Conservation (phyloP, 1,140 invertebrate genomes). For the Drosophila rufa region DNA sequence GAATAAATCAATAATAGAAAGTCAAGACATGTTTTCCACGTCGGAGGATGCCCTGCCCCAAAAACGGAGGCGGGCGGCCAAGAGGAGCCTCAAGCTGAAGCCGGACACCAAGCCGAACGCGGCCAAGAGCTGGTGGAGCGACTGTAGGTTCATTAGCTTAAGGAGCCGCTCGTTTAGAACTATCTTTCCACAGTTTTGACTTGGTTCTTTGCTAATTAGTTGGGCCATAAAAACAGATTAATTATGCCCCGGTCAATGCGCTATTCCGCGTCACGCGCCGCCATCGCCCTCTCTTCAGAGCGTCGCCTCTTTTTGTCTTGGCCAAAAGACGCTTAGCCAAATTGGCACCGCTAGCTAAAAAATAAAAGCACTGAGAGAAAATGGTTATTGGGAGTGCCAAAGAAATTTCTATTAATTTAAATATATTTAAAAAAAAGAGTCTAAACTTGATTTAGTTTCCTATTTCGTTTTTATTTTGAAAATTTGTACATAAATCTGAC, state of each 20-base stretch:
- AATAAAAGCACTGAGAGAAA: slow-evolving; percentile 19
- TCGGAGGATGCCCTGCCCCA: slow-evolving; percentile 56
- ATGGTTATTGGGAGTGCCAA: slow-evolving; percentile 3
- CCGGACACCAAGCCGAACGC: slow-evolving; percentile 35
- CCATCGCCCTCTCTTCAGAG: slow-evolving; percentile 4
- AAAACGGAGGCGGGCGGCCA: slow-evolving; percentile 39
- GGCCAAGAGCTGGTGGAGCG: slow-evolving; percentile 68
- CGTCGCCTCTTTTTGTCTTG: slow-evolving; percentile 38
- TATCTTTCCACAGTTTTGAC: slow-evolving; percentile 19
- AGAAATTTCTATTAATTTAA: not conserved
- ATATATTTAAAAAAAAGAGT: not conserved
- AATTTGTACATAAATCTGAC: no score
- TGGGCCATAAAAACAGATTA: slow-evolving; percentile 72
- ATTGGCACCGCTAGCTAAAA: slow-evolving; percentile 54
- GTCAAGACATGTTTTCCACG: slow-evolving; percentile 61
- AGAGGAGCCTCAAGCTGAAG: slow-evolving; percentile 50
- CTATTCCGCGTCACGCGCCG: slow-evolving; percentile 57
- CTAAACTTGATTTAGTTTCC: no score
- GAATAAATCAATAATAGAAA: slow-evolving; percentile 52
- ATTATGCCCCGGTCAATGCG: slow-evolving; percentile 76
- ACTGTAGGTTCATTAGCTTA: slow-evolving; percentile 71
- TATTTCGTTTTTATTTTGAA: no score
- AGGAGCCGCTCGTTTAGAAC: slow-evolving; percentile 23
- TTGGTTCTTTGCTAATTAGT: slow-evolving; percentile 60
- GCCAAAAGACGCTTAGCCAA: slow-evolving; percentile 49